Conservation (phyloP, 2,888 invertebrate species). For the Sinotaia quadrata region DNA sequence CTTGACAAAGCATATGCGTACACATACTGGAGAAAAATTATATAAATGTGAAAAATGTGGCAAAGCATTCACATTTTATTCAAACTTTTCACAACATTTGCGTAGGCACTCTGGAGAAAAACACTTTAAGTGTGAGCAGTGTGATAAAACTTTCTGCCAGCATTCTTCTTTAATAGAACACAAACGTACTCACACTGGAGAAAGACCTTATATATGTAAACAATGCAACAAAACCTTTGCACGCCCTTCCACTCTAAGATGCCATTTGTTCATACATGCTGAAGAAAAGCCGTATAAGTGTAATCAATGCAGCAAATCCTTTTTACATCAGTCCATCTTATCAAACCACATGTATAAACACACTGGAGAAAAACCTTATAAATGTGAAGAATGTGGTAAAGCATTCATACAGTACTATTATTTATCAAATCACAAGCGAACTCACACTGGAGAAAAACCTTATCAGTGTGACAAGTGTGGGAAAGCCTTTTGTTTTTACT, state of each 20-base stretch:
- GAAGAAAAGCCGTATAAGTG: conserved; percentile 10
- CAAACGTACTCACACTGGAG: no score
- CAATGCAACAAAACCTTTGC: no score
- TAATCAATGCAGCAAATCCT: conserved; percentile 5
- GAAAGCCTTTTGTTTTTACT: not conserved
- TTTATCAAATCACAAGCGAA: conserved; percentile 10
- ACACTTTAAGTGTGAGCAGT: no score
- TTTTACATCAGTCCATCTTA: conserved; percentile 10
- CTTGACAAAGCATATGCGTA: not conserved
- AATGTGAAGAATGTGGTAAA: conserved; percentile 9
- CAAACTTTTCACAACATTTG: conserved; percentile 3
- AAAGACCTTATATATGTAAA: no score
- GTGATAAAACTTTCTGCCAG: no score
- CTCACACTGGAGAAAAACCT: not conserved
- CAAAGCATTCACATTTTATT: not conserved
- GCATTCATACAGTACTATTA: conserved; percentile 14
- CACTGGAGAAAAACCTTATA: conserved; percentile 16
- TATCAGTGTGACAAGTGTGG: not conserved
- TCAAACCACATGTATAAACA: not conserved
- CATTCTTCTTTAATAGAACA: no score
- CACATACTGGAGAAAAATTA: conserved; percentile 10
- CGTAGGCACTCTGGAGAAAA: not conserved
- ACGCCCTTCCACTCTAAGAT: no score
- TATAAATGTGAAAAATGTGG: conserved; percentile 12
- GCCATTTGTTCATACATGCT: conserved; percentile 12